Base-by-base conservation (phyloP, 2,797 vertebrate genomes). In the Eremophila alpestris region DNA sequence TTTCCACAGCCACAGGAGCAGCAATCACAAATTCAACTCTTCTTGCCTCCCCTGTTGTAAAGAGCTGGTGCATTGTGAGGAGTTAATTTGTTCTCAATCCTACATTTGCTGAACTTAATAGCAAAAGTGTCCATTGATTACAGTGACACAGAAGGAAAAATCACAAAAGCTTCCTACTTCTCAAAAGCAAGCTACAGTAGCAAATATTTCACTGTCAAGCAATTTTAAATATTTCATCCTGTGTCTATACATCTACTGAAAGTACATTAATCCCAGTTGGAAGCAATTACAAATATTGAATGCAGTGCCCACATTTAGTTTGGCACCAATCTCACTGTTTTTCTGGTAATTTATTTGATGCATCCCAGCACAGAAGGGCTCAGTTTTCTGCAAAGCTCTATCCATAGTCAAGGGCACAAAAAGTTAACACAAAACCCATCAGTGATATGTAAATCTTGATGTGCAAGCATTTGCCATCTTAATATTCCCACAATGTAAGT, bases 191-290 rank as follows among this genome's bases (percentile, higher is more conserved):
- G 49, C 46, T 70, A 60, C 54, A 13, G 34, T 41, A 24, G 58
- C 40, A 46, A 87, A 89, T 56, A 80, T 56, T 84, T 62, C 59
- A 60, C 34, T 78, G 70, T 69, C 38, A 62, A 49, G n/a, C 26
- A 56, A 64, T 83, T 94, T 75, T 71, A 82, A 87, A 80, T 83
- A 81, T 95, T 88, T 90, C 56, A 80, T 78, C 62, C 38, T 45
- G 15, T 29, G 34, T 55, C 73, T 75, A 36, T 68, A 70, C 68
- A 70, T 81, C 74, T 87, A 83, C 79, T 83, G 92, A 86, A 95
- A 89, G 71, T 36, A 64, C 34, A 79, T 69, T 36, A 65, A 69
- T 89, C 77, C 64, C 22, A 43, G 34, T 7, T 94, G 91, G 82
- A 91, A 87, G 67, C 67, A 76, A 80, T 63, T 63, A 51, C 55